These are phyloP conservation scores for Mirza zaza DNA, from an alignment of 2,113 vertebrate species.

Conservation along the genomic window DNA sequence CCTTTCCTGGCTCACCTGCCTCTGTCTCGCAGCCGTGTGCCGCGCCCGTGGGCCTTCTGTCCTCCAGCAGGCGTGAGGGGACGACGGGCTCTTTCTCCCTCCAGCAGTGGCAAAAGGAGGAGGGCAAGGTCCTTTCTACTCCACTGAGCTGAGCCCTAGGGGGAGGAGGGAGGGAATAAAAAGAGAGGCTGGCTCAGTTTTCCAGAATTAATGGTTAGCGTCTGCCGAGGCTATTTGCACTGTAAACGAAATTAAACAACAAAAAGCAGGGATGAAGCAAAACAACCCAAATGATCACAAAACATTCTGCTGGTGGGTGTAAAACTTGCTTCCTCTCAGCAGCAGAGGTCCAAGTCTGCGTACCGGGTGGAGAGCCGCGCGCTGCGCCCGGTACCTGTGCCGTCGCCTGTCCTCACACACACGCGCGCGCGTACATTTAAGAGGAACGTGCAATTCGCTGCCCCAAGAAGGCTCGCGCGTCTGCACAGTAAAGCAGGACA, in stretches of 20 bases:
- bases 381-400: not conserved
- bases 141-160: constrained; percentile 68
- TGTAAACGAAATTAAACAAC: constrained; percentile 70
- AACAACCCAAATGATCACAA: constrained; percentile 58
- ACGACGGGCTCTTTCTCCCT: constrained; percentile 69
- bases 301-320: constrained; percentile 19
- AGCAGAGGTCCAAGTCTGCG: constrained; percentile 70
- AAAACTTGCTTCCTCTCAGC: not conserved
- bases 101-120: constrained; percentile 71
- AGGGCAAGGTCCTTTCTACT: constrained; percentile 71
- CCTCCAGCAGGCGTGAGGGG: constrained; percentile 76
- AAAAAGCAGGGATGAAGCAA: constrained; percentile 48
- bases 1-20: constrained; percentile 60
- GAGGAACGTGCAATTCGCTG: not conserved
- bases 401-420: not conserved
- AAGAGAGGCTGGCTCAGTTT: constrained; percentile 81
- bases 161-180: constrained; percentile 75
- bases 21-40: constrained; percentile 59
- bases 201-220: constrained; percentile 84
- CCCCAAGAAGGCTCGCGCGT: not conserved
- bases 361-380: not conserved
- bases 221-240: constrained; percentile 86
- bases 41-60: constrained; percentile 61
- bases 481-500: constrained; percentile 2
- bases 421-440: not conserved